Base-by-base conservation (phyloP, 2,113 vertebrate species). In the Castor canadensis region DNA sequence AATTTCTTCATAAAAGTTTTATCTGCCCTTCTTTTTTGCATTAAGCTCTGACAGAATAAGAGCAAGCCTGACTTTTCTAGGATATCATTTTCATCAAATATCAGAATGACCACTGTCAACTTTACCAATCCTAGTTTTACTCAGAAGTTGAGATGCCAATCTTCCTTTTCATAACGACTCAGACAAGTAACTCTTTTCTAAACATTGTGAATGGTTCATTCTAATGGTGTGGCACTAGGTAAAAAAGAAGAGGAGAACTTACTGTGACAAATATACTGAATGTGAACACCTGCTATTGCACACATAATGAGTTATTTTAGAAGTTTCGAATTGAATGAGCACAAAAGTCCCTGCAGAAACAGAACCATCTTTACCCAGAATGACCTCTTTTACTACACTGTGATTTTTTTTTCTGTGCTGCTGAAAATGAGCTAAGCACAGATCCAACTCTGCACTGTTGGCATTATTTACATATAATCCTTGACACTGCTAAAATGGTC, bases 321-420 rank as follows among this genome's bases (percentile, higher is more conserved):
- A 89, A 91, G 73, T 95, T 97, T 98, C 93, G 73, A 64, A 73
- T 76, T 97, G 91, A 97, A 93, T 89, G 62, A 87, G 38, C 58
- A 93, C 58, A 94, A 97, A 97, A 97, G 2, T 43, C 94, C 86
- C 94, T 69, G 16, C 0, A 0, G 94, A 81, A 92, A 90, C 54
- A 56, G 72, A 96, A 84, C 43, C 32, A 58, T 89, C 77, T 64
- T 93, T 52, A 81, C 93, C 85, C 56, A 32, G 19, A 91, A 58
- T 2, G 26, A 47, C 58, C 13, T 77, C 28, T 67, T 35, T 60
- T 60, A 22, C 60, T 64, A 4, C 28, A 22, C 15, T 54, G 64
- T 91, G 24, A 75, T 45, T 35, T 62, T 40, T 58, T 82, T 60
- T 20, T 83, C 30, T 87, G 22, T 43, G 62, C 38, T 83, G 35